Evolutionary conservation across 1,140 invertebrate species (phyloP).

Genomic region (Pollicipes pollicipes): DNA sequence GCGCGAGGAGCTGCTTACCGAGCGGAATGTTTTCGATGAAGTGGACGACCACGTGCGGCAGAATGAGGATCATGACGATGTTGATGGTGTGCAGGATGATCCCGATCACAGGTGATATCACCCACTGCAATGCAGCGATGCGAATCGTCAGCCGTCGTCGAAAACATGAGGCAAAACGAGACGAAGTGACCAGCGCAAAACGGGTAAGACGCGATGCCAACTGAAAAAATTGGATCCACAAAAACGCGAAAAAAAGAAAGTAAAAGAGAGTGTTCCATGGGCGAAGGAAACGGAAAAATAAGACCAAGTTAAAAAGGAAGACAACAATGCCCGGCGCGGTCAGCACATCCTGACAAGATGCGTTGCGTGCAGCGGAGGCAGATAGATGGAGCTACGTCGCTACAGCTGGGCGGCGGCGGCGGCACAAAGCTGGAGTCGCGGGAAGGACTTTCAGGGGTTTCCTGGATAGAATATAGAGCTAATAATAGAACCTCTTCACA

Average conservation of each 20-base stretch:
- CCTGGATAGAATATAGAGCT: too few species aligned
- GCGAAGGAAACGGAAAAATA: conserved; percentile 10
- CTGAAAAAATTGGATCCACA: conserved; percentile 12
- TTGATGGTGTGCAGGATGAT: conserved; percentile 23
- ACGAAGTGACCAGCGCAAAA: too few species aligned
- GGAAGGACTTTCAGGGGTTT: too few species aligned
- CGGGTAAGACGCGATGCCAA: not conserved
- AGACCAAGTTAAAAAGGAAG: too few species aligned
- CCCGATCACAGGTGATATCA: conserved; percentile 22
- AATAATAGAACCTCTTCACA: too few species aligned
- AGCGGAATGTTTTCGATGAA: conserved; percentile 24
- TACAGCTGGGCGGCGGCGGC: too few species aligned
- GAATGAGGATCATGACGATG: conserved; percentile 22
- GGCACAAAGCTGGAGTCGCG: too few species aligned
- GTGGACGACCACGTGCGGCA: conserved; percentile 27
- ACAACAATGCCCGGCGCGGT: too few species aligned
- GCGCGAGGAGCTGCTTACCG: conserved; percentile 19
- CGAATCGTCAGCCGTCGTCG: conserved; percentile 12
- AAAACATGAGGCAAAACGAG: too few species aligned
- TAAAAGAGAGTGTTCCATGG: conserved; percentile 16
- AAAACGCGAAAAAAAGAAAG: conserved; percentile 10
- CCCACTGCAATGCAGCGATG: conserved; percentile 7
- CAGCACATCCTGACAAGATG: too few species aligned
- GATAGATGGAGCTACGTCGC: too few species aligned
- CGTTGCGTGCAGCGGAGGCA: too few species aligned